These are phyloP conservation scores for Neodiprion pinetum DNA, from an alignment of 1,140 invertebrate species.

Conservation along the genomic window DNA sequence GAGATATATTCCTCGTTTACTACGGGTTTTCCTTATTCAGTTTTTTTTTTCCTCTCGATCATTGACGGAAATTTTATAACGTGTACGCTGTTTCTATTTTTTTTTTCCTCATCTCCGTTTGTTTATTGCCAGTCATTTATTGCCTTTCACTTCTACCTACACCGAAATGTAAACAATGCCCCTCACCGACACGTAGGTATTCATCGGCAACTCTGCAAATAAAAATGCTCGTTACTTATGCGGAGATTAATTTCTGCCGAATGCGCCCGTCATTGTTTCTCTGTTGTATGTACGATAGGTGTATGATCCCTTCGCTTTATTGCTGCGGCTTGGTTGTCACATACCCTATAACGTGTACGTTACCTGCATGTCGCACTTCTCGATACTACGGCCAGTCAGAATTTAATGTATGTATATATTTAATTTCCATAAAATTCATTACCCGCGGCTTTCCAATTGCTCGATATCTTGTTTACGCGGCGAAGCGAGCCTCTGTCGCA, in stretches of 20 bases:
- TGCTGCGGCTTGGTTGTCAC: too few relatives aligned
- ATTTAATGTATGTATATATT: not conserved
- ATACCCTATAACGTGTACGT: too few relatives aligned
- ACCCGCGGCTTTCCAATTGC: not conserved
- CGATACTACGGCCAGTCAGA: too few relatives aligned
- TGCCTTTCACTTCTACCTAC: too few relatives aligned
- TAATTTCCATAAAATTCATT: not conserved
- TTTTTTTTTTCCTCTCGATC: not conserved
- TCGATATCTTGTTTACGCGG: conserved; percentile 6
- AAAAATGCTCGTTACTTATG: not conserved
- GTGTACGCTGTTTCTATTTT: not conserved
- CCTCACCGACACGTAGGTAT: not conserved
- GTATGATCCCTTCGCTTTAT: not conserved
- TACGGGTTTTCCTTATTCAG: too few relatives aligned
- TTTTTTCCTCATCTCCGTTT: not conserved
- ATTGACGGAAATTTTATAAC: not conserved
- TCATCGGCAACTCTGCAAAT: not conserved
- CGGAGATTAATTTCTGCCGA: not conserved
- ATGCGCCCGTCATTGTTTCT: not conserved
- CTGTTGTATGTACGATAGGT: not conserved
- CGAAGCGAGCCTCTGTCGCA: not conserved
- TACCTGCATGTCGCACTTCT: too few relatives aligned
- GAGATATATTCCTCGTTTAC: not conserved
- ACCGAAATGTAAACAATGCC: not conserved
- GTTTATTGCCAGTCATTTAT: too few relatives aligned